Conservation (phyloP, 2,888 invertebrate species). For the Erebia ligea region DNA sequence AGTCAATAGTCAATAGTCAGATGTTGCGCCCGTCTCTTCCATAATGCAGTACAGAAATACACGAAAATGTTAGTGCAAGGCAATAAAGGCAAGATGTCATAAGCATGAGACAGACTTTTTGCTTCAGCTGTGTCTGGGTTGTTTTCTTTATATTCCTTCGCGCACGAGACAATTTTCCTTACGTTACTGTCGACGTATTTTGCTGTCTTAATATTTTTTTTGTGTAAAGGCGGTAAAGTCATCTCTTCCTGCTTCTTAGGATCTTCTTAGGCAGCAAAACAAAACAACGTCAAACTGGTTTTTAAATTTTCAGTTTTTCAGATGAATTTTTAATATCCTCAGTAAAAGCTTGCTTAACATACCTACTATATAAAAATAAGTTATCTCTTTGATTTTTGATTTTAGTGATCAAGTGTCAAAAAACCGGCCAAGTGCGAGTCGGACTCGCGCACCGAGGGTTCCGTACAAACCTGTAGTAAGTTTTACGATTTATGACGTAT, state of each 20-base stretch:
- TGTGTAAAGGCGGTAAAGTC: not conserved
- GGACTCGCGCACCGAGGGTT: too few relatives aligned
- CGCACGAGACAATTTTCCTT: constrained; percentile 31
- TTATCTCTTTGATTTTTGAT: too few relatives aligned
- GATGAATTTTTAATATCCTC: constrained; percentile 5
- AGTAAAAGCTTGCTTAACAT: not conserved
- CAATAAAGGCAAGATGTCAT: constrained; percentile 4
- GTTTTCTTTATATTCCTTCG: constrained; percentile 29
- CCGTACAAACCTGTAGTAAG: too few relatives aligned
- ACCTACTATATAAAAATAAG: too few relatives aligned
- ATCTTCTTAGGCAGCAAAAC: not conserved
- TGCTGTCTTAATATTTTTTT: constrained; percentile 33
- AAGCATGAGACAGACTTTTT: constrained; percentile 26
- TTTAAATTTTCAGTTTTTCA: too few relatives aligned
- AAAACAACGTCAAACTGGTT: not conserved
- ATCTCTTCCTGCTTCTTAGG: not conserved
- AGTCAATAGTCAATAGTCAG: not conserved
- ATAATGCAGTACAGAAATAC: constrained; percentile 21
- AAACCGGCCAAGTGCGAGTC: too few relatives aligned
- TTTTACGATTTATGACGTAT: too few relatives aligned
- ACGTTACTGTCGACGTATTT: constrained; percentile 32
- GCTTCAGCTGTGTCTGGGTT: constrained; percentile 26
- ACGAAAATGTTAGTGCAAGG: constrained; percentile 21
- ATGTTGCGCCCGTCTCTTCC: constrained; percentile 1
- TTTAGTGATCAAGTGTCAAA: too few relatives aligned